These are phyloP conservation scores for Aurelia sp. DNA, from an alignment of 30 jellyfish, hydroid and myxozoan species.

Conservation along the genomic window DNA sequence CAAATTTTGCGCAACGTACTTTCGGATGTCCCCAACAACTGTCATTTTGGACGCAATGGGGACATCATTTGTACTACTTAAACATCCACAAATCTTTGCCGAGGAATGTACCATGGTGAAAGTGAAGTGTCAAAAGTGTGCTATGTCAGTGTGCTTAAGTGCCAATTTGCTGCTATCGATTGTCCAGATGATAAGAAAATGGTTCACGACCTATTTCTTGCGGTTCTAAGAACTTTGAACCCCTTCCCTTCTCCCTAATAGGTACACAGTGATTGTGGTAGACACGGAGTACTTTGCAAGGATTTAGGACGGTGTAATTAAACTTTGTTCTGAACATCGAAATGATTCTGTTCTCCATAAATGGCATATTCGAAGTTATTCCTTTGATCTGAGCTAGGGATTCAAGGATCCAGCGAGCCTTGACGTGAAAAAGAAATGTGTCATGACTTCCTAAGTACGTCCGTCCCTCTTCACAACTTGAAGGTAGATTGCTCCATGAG, in stretches of 20 bases:
- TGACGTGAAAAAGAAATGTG: slow-evolving; percentile 53
- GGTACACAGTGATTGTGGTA: slow-evolving; percentile 85
- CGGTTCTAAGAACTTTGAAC: too few species aligned
- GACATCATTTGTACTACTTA: too few species aligned
- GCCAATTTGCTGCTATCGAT: too few species aligned
- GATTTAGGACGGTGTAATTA: slow-evolving; percentile 59
- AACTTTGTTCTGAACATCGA: slow-evolving; percentile 47
- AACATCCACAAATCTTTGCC: too few species aligned
- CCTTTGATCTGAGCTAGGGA: slow-evolving; percentile 8
- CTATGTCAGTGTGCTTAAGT: too few species aligned
- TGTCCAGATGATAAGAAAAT: too few species aligned
- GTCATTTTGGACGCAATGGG: too few species aligned
- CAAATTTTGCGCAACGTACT: too few species aligned
- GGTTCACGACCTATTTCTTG: too few species aligned
- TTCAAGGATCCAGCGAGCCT: neutral
- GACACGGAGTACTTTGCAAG: slow-evolving; percentile 60
- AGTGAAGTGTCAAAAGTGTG: too few species aligned
- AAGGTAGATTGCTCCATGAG: neutral
- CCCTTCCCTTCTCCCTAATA: slow-evolving; percentile 31
- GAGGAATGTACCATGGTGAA: too few species aligned
- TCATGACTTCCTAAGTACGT: slow-evolving; percentile 78
- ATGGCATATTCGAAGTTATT: slow-evolving; percentile 51
- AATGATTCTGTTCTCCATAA: slow-evolving; percentile 65
- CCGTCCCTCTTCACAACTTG: slow-evolving; percentile 49
- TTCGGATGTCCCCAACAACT: too few species aligned